Evolutionary conservation across 2,797 vertebrate genomes (phyloP), one percentile per base, ranked within the genome.

Genomic region (Eulemur rubriventer): DNA sequence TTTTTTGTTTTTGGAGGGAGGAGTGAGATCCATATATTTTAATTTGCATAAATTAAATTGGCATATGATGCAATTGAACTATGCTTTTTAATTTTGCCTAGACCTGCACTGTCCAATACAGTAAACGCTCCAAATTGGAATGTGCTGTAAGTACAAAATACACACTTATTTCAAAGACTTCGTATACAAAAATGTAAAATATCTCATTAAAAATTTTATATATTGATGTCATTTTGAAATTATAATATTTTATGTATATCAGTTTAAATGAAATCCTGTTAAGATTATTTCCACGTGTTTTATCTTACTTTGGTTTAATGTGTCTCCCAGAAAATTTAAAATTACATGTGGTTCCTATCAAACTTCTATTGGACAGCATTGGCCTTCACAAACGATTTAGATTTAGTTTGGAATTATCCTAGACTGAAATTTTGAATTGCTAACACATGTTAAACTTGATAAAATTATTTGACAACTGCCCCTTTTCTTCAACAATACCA

Each of bases 211-310:
- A 48, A 94, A 55, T 4, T n/a, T 41, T 65, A 63, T 67, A 57
- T 41, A 48, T 59, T 48, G 26, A 41, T 41, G 4, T 33, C n/a
- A 79, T 85, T 73, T 85, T 89, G 24, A 91, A 93, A 87, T 91
- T 70, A 41, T 59, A 73, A 43, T 41, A 65, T 52, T 91, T 76
- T 59, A 55, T 28, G 6, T 46, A 28, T 41, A 52, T 14, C 84
- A 8, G n/a, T 38, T 94, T 89, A 80, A 85, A 48, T 73, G 84
- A 61, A 63, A 75, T 61, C 84, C 61, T 46, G 26, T 65, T 89
- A 80, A 73, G 92, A 41, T 63, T 55, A 84, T 84, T 89, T 94
- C 78, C 14, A 43, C 9, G 8, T 38, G 26, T 76, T 97, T 92
- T 33, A 92, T 94, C 72, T 89, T 70, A 78, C 1, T 87, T 94